Conservation (phyloP, 2,888 invertebrate genomes). For the Cheiracanthium punctorium region DNA sequence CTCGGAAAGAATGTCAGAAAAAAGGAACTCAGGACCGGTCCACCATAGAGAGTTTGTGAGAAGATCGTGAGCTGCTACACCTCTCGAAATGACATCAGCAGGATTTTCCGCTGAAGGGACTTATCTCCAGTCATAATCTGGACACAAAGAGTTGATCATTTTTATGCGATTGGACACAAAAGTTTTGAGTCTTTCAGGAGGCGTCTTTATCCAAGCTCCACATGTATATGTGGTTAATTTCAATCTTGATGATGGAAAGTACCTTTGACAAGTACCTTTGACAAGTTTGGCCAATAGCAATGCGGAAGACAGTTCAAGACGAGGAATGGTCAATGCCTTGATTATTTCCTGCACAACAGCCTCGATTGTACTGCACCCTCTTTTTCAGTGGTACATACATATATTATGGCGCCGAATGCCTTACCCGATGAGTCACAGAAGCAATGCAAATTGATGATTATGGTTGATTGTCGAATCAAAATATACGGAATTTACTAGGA, state of each 20-base stretch:
- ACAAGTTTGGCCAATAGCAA: conserved; percentile 5
- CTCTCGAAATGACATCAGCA: conserved; percentile 73
- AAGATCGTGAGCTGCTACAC: conserved; percentile 16
- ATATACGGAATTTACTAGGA: background rate
- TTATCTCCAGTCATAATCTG: conserved; percentile 70
- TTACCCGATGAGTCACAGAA: conserved; percentile 2
- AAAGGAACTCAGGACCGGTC: background rate
- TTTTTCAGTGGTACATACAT: background rate
- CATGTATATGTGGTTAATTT: background rate
- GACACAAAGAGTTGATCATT: conserved; percentile 12
- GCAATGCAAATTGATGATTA: background rate
- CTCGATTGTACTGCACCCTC: background rate
- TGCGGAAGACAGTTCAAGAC: conserved; percentile 71
- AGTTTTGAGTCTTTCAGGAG: conserved; percentile 67
- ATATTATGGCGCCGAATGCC: background rate
- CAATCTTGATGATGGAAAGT: background rate
- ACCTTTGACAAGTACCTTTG: background rate
- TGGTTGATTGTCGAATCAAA: background rate
- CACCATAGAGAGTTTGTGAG: background rate
- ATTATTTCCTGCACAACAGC: conserved; percentile 70
- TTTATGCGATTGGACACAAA: conserved; percentile 71
- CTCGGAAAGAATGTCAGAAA: too few relatives aligned
- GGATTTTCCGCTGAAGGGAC: conserved; percentile 73
- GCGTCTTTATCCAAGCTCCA: conserved; percentile 72
- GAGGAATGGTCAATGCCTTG: conserved; percentile 71